A percentile compares a stretch with the other conserved stretches of the same genome.
These are phyloP conservation scores for Malurus cyaneus DNA, from an alignment of 2,113 vertebrate genomes.

Conservation along the genomic window DNA sequence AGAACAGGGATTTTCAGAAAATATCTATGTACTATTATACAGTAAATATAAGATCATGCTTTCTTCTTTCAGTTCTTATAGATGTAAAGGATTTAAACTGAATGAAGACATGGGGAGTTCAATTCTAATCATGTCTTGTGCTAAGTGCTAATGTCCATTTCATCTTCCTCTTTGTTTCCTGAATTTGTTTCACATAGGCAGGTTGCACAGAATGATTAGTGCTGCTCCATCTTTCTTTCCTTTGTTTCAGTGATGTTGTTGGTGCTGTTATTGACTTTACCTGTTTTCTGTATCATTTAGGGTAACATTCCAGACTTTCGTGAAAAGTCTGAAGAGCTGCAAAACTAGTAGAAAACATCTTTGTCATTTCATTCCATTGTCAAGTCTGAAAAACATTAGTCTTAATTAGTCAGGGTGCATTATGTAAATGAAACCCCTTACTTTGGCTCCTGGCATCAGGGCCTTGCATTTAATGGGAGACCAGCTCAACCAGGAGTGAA, in stretches of 20 bases:
- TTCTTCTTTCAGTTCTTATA: not conserved
- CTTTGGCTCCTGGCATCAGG: not conserved
- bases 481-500: not conserved
- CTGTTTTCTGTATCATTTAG: not conserved
- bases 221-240: not conserved
- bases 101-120: not conserved
- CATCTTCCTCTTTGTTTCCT: not conserved
- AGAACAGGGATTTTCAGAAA: not conserved
- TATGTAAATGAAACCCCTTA: not conserved
- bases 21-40: not conserved
- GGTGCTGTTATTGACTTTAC: not conserved
- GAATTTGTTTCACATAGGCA: not conserved
- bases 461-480: not conserved
- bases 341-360: not conserved
- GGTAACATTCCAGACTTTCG: not conserved
- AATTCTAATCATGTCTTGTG: not conserved
- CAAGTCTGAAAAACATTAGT: not conserved
- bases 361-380: not conserved
- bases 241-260: not conserved
- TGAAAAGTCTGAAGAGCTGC: not conserved
- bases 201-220: not conserved
- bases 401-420: not conserved
- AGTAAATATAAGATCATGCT: not conserved
- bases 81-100: not conserved
- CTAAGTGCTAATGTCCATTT: not conserved